phyloP scores from a whole-genome alignment of 2,888 invertebrate species.

The Brenthis ino region DNA sequence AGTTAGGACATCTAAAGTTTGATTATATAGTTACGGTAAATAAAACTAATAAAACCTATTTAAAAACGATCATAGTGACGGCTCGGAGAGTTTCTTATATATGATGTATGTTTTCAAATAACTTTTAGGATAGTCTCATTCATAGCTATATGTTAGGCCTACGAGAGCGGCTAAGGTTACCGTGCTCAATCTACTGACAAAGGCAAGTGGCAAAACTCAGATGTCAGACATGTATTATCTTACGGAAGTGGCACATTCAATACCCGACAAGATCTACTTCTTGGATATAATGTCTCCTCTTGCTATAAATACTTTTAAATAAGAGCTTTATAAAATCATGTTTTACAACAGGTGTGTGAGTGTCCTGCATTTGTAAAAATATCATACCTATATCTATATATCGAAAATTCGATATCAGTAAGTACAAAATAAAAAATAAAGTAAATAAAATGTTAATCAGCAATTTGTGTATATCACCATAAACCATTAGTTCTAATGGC shows the following conservation, averaged over 20 bases:
- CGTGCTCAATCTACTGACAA: slow-evolving; percentile 17
- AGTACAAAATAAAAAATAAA: too few species aligned
- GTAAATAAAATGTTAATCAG: too few species aligned
- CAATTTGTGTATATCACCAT: background rate
- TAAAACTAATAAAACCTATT: too few species aligned
- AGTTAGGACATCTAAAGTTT: too few species aligned
- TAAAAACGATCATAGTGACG: too few species aligned
- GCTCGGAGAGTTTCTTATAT: too few species aligned
- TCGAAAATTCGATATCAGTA: too few species aligned
- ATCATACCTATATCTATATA: too few species aligned
- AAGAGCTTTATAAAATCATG: background rate
- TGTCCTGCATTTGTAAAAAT: too few species aligned
- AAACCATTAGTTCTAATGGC: slow-evolving; percentile 7
- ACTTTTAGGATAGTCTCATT: background rate
- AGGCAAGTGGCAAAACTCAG: slow-evolving; percentile 15
- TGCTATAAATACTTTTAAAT: background rate
- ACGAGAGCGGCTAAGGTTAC: slow-evolving; percentile 10
- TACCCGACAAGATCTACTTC: slow-evolving; percentile 15
- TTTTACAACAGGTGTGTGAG: too few species aligned
- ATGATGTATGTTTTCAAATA: background rate
- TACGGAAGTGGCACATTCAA: slow-evolving; percentile 27
- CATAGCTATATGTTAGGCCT: background rate
- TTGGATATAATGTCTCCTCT: slow-evolving; percentile 6
- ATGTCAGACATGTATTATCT: slow-evolving; percentile 16
- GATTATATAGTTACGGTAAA: too few species aligned